These are phyloP conservation scores for Deilephila elpenor DNA, from an alignment of 2,888 invertebrate species.

Conservation along the genomic window DNA sequence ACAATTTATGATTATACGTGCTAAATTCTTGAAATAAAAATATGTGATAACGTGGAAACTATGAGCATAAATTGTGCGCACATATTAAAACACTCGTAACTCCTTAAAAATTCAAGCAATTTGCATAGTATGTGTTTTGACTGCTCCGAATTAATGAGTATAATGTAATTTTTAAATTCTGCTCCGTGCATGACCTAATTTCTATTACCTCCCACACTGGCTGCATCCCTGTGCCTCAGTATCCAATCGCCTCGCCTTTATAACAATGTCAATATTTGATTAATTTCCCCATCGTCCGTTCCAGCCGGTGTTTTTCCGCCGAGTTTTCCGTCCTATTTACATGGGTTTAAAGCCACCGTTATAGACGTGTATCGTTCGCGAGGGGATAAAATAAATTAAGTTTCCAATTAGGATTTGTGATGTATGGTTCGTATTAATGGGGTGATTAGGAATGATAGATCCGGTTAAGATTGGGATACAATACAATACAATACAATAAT, in stretches of 20 bases:
- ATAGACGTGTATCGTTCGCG: background rate
- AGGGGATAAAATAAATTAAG: background rate
- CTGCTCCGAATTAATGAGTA: too few relatives aligned
- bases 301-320: background rate
- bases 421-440: background rate
- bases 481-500: too few relatives aligned
- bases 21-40: too few relatives aligned
- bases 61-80: too few relatives aligned
- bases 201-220: background rate
- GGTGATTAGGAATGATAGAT: background rate
- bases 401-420: background rate
- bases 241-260: slow-evolving; percentile 21
- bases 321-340: slow-evolving; percentile 9
- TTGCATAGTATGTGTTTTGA: too few relatives aligned
- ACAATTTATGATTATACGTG: too few relatives aligned
- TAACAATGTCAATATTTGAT: slow-evolving; percentile 26
- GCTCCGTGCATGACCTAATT: background rate
- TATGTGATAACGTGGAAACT: too few relatives aligned
- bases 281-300: slow-evolving; percentile 11
- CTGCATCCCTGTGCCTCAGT: background rate
- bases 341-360: background rate
- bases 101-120: too few relatives aligned
- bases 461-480: background rate
- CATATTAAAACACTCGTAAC: too few relatives aligned
- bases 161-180: too few relatives aligned